Base-by-base conservation (phyloP, 2,113 vertebrate genomes). In the Eclectus roratus region DNA sequence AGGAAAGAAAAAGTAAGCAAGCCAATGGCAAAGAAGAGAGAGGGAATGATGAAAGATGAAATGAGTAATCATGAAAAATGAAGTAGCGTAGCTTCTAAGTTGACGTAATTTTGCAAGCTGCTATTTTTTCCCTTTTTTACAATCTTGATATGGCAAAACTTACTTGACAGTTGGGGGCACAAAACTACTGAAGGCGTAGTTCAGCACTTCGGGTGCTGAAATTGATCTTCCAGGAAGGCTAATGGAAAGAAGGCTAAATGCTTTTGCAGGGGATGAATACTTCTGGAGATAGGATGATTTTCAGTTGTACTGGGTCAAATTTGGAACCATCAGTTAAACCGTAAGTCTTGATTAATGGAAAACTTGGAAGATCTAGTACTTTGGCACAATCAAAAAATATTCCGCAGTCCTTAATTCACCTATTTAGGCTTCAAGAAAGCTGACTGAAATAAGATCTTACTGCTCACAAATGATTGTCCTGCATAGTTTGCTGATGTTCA, bases 391-490 rank as follows among this genome's bases (percentile, higher is more conserved):
- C 6, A 41, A 8, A 8, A 17, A 86, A 27, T 43, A 60, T 60
- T 79, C 81, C 68, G 73, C 31, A 6, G 31, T 74, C 13, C 17
- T 71, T 89, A 46, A 53, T 63, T 70, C 9, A 58, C 19, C 13
- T 27, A 27, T 19, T 56, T 63, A 66, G 3, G 2, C 21, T 85
- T 82, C 20, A 68, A 13, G 41, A 70, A 81, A 70, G 17, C 28
- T 63, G 27, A 33, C 35, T 77, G 35, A 49, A 24, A 12, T 29
- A 44, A 66, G 8, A 10, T 19, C 16, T 84, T 80, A 44, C 5
- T 50, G n/a, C 31, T 93, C 44, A 69, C 17, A 89, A 52, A 52
- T 0, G 0, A 6, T 47, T 73, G 17, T 2, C 13, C 27, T 65
- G 72, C 24, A 20, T 25, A 52, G 23, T 70, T 70, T 41, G 21